Evolutionary conservation across 2,113 vertebrate genomes (phyloP), one percentile per base, ranked within the genome.

Genomic region (Syngnathoides biaculeatus): DNA sequence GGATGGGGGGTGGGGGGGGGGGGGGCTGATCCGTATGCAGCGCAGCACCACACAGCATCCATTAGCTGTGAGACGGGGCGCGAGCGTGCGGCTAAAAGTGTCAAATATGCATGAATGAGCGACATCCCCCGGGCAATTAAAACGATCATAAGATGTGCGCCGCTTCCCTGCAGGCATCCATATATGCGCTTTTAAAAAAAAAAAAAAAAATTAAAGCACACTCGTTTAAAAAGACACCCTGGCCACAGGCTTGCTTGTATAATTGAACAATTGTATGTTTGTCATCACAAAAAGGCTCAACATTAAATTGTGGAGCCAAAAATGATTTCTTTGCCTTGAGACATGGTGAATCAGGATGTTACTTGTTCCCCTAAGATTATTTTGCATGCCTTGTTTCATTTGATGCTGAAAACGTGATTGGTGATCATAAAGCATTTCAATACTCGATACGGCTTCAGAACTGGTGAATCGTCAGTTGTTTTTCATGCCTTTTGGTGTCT

Each of bases 91-190:
- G 66, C 79, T 71, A 8, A 56, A 69, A 74, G 72, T 72, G 77
- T 86, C 82, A 83, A 86, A 85, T 89, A 84, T 89, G 78, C 78
- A 88, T 80, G 79, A 86, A 75, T 69, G 82, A 83, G 71, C 59
- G 38, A 77, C 71, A 84, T 79, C 73, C 80, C 77, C 63, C 0
- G 57, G 79, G 87, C 77, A 84, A 85, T 86, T 84, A 88, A 83
- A 69, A 73, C 76, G 66, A 73, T 71, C 30, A 57, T 65, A 15
- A 66, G 66, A 79, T 79, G 70, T 77, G 74, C 73, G 52, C 45
- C 63, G n/a, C 70, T 63, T 22, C 67, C 75, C 62, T 22, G n/a
- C 60, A 35, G 55, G 14, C 60, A 4, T 24, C 22, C 60, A 43
- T 22, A 45, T 22, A 42, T 22, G 60, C 53, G 73, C 67, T 72